These are phyloP conservation scores for Hybos culiciformis DNA, from an alignment of 2,888 invertebrate genomes.

Conservation along the genomic window DNA sequence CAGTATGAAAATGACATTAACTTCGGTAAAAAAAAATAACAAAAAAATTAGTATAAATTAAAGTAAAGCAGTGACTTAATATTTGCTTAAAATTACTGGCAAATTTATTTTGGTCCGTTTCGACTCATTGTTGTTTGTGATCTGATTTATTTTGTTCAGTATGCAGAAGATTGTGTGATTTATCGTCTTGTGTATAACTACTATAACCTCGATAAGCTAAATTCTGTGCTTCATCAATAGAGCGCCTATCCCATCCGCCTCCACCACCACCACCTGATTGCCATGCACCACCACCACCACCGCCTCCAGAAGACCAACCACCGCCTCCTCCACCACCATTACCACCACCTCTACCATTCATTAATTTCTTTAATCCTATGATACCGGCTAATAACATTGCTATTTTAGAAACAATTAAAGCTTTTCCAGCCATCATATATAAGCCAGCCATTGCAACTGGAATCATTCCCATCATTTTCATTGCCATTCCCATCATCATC, in stretches of 20 bases:
- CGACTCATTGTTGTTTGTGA: conserved; percentile 10
- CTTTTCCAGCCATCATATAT: conserved; percentile 72
- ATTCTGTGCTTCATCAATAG: conserved; percentile 45
- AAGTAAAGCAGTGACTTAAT: too few relatives aligned
- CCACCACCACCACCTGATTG: conserved; percentile 38
- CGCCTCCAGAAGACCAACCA: conserved; percentile 39
- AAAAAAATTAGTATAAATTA: too few relatives aligned
- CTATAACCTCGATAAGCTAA: conserved; percentile 57
- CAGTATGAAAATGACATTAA: too few relatives aligned
- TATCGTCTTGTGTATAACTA: conserved; percentile 34
- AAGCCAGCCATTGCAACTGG: conserved; percentile 68
- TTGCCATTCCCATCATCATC: conserved; percentile 79
- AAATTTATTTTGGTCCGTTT: too few relatives aligned
- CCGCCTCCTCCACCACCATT: conserved; percentile 38
- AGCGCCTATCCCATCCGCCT: conserved; percentile 60
- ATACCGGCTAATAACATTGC: conserved; percentile 68
- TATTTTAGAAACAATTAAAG: conserved; percentile 65
- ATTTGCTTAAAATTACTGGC: too few relatives aligned
- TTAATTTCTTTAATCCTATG: conserved; percentile 67
- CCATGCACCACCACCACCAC: conserved; percentile 33
- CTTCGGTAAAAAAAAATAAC: too few relatives aligned
- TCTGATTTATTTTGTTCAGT: conserved; percentile 4
- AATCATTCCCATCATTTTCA: conserved; percentile 70
- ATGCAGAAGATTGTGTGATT: conserved; percentile 13
- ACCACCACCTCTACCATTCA: conserved; percentile 50